phyloP scores from a whole-genome alignment of 2,113 vertebrate species.

The Lampris incognitus region DNA sequence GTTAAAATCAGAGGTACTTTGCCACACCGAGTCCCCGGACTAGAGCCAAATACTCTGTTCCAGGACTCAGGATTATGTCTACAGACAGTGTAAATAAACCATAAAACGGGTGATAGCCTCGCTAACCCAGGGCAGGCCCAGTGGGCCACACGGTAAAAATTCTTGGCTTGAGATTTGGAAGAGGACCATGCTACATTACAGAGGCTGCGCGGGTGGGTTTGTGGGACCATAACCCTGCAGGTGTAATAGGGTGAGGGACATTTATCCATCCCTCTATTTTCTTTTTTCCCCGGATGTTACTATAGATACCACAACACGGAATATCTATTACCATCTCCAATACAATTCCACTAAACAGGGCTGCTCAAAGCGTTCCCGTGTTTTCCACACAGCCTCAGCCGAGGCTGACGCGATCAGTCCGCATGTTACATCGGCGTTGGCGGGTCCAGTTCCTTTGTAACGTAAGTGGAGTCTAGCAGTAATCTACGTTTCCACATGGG shows the following conservation, averaged over 20 bases:
- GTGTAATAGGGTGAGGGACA: constrained; percentile 12
- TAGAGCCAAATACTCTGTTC: constrained; percentile 31
- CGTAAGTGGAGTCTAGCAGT: too few species aligned
- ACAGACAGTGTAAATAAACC: constrained; percentile 30
- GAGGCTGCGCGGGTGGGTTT: neutral
- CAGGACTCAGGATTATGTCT: constrained; percentile 7
- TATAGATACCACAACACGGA: too few species aligned
- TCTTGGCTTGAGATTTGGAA: constrained; percentile 10
- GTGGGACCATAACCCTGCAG: constrained; percentile 13
- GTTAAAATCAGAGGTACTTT: constrained; percentile 55
- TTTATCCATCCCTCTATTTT: constrained; percentile 13
- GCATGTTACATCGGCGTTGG: too few species aligned
- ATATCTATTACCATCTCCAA: too few species aligned
- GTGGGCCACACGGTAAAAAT: neutral
- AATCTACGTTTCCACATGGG: constrained; percentile 40
- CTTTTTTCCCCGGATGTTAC: neutral
- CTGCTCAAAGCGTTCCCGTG: too few species aligned
- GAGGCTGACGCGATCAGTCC: too few species aligned
- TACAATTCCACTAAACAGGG: too few species aligned
- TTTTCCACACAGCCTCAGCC: too few species aligned
- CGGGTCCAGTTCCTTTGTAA: too few species aligned
- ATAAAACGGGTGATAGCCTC: neutral
- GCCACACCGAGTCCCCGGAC: constrained; percentile 51
- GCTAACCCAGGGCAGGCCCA: neutral
- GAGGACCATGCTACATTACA: neutral